phyloP scores from a whole-genome alignment of 2,113 vertebrate genomes.

The Hymenochirus boettgeri region DNA sequence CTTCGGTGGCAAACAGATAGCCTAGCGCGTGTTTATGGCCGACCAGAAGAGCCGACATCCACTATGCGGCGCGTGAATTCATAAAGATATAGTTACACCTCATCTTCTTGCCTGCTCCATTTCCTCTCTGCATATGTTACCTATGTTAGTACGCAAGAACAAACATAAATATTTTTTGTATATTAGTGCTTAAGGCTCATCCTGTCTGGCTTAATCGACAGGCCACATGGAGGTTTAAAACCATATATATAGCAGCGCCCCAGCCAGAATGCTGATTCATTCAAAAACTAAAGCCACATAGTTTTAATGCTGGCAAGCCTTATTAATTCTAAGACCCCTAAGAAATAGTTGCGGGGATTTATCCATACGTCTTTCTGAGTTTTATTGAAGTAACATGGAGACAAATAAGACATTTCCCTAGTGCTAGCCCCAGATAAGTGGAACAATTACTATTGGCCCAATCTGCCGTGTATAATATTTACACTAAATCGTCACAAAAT shows the following conservation, averaged over 20 bases:
- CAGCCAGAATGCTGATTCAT: conserved; percentile 91
- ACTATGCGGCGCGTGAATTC: conserved; percentile 83
- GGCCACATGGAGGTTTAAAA: conserved; percentile 98
- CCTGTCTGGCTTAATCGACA: conserved; percentile 98
- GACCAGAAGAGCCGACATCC: conserved; percentile 88
- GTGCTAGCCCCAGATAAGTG: conserved; percentile 82
- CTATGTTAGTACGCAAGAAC: conserved; percentile 98
- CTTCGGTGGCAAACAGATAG: conserved; percentile 64
- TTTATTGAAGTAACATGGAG: conserved; percentile 79
- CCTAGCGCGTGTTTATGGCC: conserved; percentile 87
- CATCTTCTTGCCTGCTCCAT: conserved; percentile 78
- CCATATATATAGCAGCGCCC: conserved; percentile 90
- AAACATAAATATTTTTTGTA: conserved; percentile 99
- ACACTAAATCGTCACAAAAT: conserved; percentile 90
- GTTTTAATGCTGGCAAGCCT: conserved; percentile 80
- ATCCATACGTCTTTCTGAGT: conserved; percentile 71
- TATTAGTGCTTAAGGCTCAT: conserved; percentile 97
- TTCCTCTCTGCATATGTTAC: conserved; percentile 91
- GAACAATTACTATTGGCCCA: conserved; percentile 91
- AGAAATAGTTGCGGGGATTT: conserved; percentile 74
- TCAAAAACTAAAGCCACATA: conserved; percentile 75
- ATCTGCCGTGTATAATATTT: conserved; percentile 91
- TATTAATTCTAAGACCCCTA: conserved; percentile 92
- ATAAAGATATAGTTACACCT: conserved; percentile 77
- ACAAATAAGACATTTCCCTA: conserved; percentile 82